phyloP scores from a whole-genome alignment of 2,113 vertebrate species.

The Tetraodon nigroviridis region DNA sequence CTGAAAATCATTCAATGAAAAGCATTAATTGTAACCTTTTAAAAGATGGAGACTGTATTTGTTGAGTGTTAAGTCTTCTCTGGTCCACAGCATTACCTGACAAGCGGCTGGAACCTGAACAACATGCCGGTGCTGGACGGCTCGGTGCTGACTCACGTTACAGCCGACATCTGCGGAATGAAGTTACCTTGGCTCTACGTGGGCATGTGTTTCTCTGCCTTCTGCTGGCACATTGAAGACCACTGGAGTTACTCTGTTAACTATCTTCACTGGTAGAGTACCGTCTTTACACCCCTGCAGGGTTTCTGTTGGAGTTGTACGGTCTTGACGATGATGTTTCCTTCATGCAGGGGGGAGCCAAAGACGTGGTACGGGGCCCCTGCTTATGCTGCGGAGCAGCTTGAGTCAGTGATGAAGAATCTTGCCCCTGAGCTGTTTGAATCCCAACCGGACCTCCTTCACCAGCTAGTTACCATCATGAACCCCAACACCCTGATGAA shows the following conservation, averaged over 20 bases:
- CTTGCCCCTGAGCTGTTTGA: conserved; percentile 95
- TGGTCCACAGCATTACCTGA: conserved; percentile 84
- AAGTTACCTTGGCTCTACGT: conserved; percentile 98
- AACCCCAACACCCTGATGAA: conserved; percentile 98
- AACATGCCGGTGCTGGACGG: conserved; percentile 97
- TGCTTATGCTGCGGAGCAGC: conserved; percentile 90
- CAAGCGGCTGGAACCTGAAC: conserved; percentile 96
- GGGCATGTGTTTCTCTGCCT: conserved; percentile 98
- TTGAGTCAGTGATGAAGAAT: conserved; percentile 95
- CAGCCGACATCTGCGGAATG: conserved; percentile 98
- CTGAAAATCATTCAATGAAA: too few relatives aligned
- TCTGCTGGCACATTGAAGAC: conserved; percentile 99
- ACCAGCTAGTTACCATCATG: conserved; percentile 99
- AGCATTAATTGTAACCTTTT: too few relatives aligned
- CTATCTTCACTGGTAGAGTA: conserved; percentile 89
- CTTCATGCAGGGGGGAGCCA: conserved; percentile 86
- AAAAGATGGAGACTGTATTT: background rate
- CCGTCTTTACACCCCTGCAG: background rate
- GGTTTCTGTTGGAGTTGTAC: background rate
- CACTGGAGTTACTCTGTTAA: conserved; percentile 99
- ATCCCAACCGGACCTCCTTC: conserved; percentile 94
- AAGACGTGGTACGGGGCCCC: conserved; percentile 99
- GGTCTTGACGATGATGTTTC: background rate
- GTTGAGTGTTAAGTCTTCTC: conserved; percentile 26
- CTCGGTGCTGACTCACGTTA: conserved; percentile 92